Base-by-base conservation (phyloP, 53 echinoderm and acorn worm genomes). In the Temnopleurus reevesii region DNA sequence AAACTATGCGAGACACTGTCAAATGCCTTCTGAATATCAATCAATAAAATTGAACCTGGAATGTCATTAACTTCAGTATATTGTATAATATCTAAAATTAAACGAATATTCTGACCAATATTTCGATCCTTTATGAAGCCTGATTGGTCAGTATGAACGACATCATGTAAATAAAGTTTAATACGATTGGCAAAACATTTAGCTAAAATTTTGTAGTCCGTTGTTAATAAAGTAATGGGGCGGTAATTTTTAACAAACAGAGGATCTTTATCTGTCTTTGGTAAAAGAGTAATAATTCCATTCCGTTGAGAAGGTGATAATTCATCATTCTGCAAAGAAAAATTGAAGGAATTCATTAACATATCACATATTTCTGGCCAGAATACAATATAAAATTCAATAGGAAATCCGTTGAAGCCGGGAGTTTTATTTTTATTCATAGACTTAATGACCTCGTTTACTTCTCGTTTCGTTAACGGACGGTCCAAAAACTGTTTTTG, bases 401-500 rank as follows among this genome's bases (percentile, higher is more conserved):
- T 5, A 55, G 23, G 23, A n/a, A 49, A 13, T 1, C 49, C 49
- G 17, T 49, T 17, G 17, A 49, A 49, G 12, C 49, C 49, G 2
- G 49, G 49, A 17, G 49, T 49, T 49, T 49, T 7, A 49, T 60
- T 86, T 12, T 9, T 58, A 18, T 59, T 58, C 86, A 86, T 86
- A 6, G 86, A 86, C 38, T 61, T 86, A n/a, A 86, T 58, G 17
- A 19, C 60, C 3, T 35, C 24, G 59, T 33, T 38, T 17, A 59
- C 18, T 60, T 86, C 61, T 45, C 19, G 26, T 23, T 63, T 63
- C 12, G 63, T 17, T 12, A 86, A 29, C 6, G 87, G 87, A 9
- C 4, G 24, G 24, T 64, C 87, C 27, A 86, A 27, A 29, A 21
- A 55, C 23, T 55, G 55, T 55, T 55, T 55, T 55, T 1, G 55